These are phyloP conservation scores for Urosaurus nigricauda DNA, from an alignment of 2,797 vertebrate species.

Conservation along the genomic window DNA sequence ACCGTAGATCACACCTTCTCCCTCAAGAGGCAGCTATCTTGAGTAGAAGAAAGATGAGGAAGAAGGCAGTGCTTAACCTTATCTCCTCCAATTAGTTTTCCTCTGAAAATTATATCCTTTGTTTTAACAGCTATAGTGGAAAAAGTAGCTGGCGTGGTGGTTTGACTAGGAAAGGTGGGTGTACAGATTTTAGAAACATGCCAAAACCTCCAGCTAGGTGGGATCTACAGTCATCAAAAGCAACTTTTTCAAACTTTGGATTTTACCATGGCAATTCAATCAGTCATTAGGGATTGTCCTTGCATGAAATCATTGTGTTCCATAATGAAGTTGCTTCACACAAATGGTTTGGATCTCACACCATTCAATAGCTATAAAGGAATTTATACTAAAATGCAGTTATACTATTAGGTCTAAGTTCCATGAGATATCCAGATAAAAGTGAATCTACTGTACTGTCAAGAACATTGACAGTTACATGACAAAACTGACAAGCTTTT, in stretches of 20 bases:
- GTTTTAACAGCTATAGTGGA: background rate
- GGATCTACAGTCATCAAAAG: background rate
- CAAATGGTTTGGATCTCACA: background rate
- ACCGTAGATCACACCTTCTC: background rate
- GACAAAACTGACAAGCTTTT: background rate
- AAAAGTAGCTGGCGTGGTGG: background rate
- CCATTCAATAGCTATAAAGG: background rate
- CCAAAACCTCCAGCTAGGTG: background rate
- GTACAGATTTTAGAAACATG: background rate
- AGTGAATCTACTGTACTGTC: background rate
- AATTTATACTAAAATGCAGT: background rate
- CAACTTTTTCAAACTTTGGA: background rate
- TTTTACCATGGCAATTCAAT: background rate
- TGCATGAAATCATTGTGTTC: background rate
- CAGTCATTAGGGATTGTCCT: background rate
- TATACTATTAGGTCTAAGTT: background rate
- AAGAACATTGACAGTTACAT: background rate
- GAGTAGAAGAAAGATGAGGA: background rate
- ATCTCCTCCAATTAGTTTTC: background rate
- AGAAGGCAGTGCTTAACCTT: background rate
- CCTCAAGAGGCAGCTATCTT: background rate
- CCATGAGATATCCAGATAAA: background rate
- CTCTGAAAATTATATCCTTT: background rate
- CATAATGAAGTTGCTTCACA: background rate
- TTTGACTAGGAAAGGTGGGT: background rate